phyloP scores from a whole-genome alignment of 1,140 invertebrate genomes.

The Drosophila repleta region DNA sequence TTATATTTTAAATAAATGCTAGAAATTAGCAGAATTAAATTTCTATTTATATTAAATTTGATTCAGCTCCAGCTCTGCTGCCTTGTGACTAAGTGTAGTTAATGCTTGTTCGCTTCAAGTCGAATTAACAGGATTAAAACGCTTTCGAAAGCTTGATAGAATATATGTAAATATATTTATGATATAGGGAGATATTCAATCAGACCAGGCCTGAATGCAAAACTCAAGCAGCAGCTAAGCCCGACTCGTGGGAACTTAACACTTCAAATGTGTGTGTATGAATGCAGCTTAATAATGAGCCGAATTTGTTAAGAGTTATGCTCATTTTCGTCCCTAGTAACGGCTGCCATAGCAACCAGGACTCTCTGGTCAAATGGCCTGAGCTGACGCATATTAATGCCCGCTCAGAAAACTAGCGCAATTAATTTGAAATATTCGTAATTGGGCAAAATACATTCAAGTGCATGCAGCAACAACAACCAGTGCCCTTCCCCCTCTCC shows the following conservation, averaged over 20 bases:
- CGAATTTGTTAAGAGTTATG: conserved; percentile 4
- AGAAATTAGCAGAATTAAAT: no score
- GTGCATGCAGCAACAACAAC: conserved; percentile 13
- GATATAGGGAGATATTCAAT: no score
- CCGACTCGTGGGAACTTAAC: background rate
- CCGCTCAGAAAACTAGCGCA: conserved; percentile 50
- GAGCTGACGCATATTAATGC: conserved; percentile 44
- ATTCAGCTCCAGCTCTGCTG: no score
- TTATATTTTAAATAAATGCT: no score
- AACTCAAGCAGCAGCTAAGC: no score
- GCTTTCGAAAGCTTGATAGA: no score
- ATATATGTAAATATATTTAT: no score
- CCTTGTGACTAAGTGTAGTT: no score
- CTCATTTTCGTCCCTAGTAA: background rate
- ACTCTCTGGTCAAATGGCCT: background rate
- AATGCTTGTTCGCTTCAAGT: no score
- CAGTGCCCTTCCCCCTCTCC: background rate
- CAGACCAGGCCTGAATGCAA: no score
- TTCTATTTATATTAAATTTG: no score
- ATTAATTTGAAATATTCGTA: conserved; percentile 68
- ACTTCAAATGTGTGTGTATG: conserved; percentile 2
- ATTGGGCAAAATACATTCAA: conserved; percentile 54
- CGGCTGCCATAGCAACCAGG: background rate
- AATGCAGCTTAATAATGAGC: conserved; percentile 2
- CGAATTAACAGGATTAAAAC: no score